Conservation (phyloP, 2,797 vertebrate genomes). For the Gephyroberyx darwinii region DNA sequence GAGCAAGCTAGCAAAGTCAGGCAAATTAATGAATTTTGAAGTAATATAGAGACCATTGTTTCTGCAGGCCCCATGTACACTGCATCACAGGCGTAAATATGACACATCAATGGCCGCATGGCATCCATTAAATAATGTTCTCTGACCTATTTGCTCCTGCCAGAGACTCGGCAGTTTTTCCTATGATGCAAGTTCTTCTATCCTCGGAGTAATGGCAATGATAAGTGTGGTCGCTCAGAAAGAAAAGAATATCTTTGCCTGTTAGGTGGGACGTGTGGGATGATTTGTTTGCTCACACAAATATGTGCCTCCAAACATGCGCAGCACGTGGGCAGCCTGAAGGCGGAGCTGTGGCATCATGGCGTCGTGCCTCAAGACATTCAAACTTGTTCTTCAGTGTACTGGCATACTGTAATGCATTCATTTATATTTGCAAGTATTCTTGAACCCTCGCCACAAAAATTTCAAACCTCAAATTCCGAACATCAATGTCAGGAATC, state of each 20-base stretch:
- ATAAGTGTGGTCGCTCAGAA: slow-evolving; percentile 1
- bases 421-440: not conserved
- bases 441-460: slow-evolving; percentile 6
- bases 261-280: slow-evolving; percentile 31
- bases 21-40: not conserved
- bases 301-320: slow-evolving; percentile 12
- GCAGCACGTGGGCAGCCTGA: slow-evolving; percentile 1
- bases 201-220: slow-evolving; percentile 7
- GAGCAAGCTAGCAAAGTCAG: too few relatives aligned
- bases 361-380: not conserved
- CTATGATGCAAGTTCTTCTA: not conserved
- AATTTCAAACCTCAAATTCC: slow-evolving; percentile 13
- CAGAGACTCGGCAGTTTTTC: too few relatives aligned
- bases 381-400: not conserved
- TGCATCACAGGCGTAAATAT: not conserved
- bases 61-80: not conserved
- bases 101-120: not conserved
- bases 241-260: slow-evolving; percentile 8
- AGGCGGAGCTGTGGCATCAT: slow-evolving; percentile 6
- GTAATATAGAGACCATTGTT: not conserved
- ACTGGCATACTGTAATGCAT: not conserved
- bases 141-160: too few relatives aligned
- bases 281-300: slow-evolving; percentile 4
- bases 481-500: slow-evolving; percentile 36
- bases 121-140: not conserved